Percentiles rank a stretch among this genome's conserved stretches.
These are phyloP conservation scores for Ascidia mentula DNA, from an alignment of 23 tunicate species.

Conservation along the genomic window DNA sequence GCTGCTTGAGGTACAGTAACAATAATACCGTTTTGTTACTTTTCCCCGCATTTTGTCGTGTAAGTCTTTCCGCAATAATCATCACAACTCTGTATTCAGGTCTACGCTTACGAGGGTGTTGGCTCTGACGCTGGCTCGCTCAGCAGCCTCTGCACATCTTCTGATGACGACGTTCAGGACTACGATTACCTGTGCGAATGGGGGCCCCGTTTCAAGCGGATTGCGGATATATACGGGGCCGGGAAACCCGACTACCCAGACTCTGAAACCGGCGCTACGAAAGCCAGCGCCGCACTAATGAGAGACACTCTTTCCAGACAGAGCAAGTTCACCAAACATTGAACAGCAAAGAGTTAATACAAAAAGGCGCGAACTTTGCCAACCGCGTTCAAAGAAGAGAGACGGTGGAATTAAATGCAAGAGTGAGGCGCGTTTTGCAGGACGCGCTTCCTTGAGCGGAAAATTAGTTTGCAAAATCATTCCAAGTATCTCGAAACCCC, in stretches of 20 bases:
- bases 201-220: constrained; percentile 49
- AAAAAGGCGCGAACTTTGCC: too few species aligned
- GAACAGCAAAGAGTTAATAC: not conserved
- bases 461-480: too few species aligned
- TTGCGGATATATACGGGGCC: constrained; percentile 51
- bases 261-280: not conserved
- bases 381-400: too few species aligned
- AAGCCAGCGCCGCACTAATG: not conserved
- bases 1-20: too few species aligned
- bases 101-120: constrained; percentile 60
- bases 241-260: constrained; percentile 17
- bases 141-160: constrained; percentile 36
- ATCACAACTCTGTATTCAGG: too few species aligned
- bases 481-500: too few species aligned
- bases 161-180: constrained; percentile 37
- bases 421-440: too few species aligned
- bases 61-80: too few species aligned
- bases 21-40: too few species aligned
- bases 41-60: too few species aligned
- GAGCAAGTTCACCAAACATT: not conserved
- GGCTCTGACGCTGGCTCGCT: constrained; percentile 64
- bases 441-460: too few species aligned
- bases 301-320: not conserved
- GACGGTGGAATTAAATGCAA: too few species aligned
- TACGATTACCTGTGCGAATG: constrained; percentile 56